Conservation (phyloP, 2,888 invertebrate genomes). For the Dryocosmus kuriphilus region DNA sequence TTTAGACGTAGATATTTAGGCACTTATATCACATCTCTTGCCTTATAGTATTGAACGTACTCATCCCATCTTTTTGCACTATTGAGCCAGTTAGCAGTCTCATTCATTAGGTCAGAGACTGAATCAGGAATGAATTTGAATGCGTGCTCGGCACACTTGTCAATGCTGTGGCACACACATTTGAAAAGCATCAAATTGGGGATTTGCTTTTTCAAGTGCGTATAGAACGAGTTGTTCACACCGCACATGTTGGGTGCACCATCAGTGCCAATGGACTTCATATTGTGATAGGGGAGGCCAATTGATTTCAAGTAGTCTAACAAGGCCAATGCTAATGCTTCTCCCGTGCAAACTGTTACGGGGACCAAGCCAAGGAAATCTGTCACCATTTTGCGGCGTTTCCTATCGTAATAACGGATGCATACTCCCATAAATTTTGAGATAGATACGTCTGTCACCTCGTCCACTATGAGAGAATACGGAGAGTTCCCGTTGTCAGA, state of each 20-base stretch:
- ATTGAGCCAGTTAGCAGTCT: no score
- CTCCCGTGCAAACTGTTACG: slow-evolving; percentile 40
- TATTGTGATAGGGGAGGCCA: slow-evolving; percentile 55
- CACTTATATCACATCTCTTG: no score
- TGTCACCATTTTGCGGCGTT: slow-evolving; percentile 52
- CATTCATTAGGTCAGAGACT: no score
- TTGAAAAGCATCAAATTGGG: slow-evolving; percentile 43
- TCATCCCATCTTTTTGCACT: no score
- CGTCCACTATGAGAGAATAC: slow-evolving; percentile 59
- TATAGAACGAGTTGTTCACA: slow-evolving; percentile 34
- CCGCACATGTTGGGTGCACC: no score
- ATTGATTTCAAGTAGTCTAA: slow-evolving; percentile 42
- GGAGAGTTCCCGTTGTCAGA: slow-evolving; percentile 52
- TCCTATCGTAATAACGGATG: slow-evolving; percentile 57
- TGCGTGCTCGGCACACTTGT: slow-evolving; percentile 59
- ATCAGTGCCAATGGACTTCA: slow-evolving; percentile 63
- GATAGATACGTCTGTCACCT: slow-evolving; percentile 58
- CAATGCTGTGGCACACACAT: slow-evolving; percentile 62
- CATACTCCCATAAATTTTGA: slow-evolving; percentile 60
- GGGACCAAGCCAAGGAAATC: no score
- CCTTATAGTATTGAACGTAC: no score
- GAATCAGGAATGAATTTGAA: no score
- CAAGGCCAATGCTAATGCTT: slow-evolving; percentile 39
- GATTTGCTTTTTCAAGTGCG: no score
- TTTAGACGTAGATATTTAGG: no score